Evolutionary conservation across 2,797 vertebrate species (phyloP), one percentile per base, ranked within the genome.

Genomic region (Cirrhinus molitorella): DNA sequence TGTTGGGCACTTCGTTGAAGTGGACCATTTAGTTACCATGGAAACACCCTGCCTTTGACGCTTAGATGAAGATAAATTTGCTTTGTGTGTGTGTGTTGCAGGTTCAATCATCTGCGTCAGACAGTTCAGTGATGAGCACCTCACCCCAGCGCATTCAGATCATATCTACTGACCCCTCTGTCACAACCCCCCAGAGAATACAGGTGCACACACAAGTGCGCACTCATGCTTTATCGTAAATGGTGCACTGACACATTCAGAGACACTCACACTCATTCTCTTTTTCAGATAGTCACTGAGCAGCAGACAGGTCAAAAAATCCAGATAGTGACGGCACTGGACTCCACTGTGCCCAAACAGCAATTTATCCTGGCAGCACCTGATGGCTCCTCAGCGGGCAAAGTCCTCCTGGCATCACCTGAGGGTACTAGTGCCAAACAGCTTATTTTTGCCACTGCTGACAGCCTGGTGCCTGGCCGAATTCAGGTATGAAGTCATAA

Each of bases 221-320:
- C 43, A 21, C n/a, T 16, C 57, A 61, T 14, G 19, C 25, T 25
- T 37, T 25, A n/a, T 37, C 2, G 5, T 19, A 19, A 8, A 53
- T 6, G 3, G 7, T 37, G 31, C 14, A 13, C 31, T 4, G 7
- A n/a, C 47, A 57, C 21, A 28, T 77, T 37, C 75, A 67, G 28
- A 72, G 47, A 49, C 19, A 71, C 25, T 9, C 17, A 65, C 21
- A 34, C 47, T 12, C 10, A 7, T 70, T n/a, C 23, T 63, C 53
- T 9, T 47, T 25, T 13, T 85, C 90, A 99, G 98, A 99, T 99
- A 93, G 96, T 99, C 91, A 98, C 97, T 23, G 98, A 99, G 92
- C 97, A 98, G 92, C 97, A 98, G 93, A 97, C 96, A 0, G 97
- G 97, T 89, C 98, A 98, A 92, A 99, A 99, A 94, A 98, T 99